Evolutionary conservation across 1,140 invertebrate species (phyloP), one percentile per base, ranked within the genome.

Genomic region (Brachionus paranguensis): DNA sequence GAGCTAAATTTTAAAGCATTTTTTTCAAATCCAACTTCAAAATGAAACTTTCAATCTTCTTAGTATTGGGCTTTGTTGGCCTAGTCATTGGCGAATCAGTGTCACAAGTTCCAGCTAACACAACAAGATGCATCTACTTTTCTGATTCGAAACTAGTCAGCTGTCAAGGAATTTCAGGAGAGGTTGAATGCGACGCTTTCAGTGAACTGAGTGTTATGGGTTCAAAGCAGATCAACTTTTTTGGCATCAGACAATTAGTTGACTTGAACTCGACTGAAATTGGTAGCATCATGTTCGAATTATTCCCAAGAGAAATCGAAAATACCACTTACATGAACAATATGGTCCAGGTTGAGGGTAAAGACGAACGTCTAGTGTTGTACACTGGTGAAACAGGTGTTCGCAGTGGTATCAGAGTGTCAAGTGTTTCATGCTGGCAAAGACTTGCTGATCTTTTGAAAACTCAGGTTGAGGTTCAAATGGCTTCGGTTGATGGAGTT

Each of bases 101-200:
- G 0, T 6, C 65, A 0, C 33, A 72, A 43, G 20, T 24, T 33
- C 14, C 17, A 1, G 8, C 33, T 1, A 79, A 79, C 27, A 37
- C 47, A 7, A 53, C 76, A 29, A 55, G 55, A 64, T 79, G 76
- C 11, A 79, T 79, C n/a, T 79, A 60, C 11, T 55, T 60, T 20
- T 0, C 43, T 8, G 76, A 79, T 2, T 33, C 47, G 41, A 55
- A 64, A 55, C 3, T 79, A 10, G 3, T 79, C 3, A 79, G 76
- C 20, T 79, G 76, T 20, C 76, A 64, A n/a, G 47, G 76, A 7
- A 11, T 41, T n/a, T 20, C 29, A 2, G 76, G 76, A 41, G 68
- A 76, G 53, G 78, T 81, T 47, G 78, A 81, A 60, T 81, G 78
- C n/a, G 53, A 81, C 20, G 78, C 53, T 81, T 60, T 81, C 20